Percentiles rank a stretch among this genome's conserved stretches.
These are phyloP conservation scores for Misgurnus anguillicaudatus DNA, from an alignment of 2,113 vertebrate species.

Conservation along the genomic window DNA sequence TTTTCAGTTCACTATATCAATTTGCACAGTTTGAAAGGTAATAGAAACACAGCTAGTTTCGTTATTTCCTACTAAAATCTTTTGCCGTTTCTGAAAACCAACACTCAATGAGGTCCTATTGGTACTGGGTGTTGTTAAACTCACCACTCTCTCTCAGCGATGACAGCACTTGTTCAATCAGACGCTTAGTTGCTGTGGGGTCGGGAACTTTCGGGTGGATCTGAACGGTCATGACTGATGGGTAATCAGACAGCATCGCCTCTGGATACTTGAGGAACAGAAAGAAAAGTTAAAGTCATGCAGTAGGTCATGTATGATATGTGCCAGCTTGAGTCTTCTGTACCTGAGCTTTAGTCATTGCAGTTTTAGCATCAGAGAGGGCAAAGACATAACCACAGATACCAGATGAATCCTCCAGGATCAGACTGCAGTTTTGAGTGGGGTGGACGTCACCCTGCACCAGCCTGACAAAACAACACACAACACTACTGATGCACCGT, in stretches of 20 bases:
- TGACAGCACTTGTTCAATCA: constrained; percentile 88
- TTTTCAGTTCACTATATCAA: too few species aligned
- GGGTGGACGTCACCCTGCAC: constrained; percentile 82
- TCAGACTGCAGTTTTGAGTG: constrained; percentile 85
- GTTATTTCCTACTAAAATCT: too few species aligned
- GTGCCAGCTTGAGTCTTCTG: constrained; percentile 61
- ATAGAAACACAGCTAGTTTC: too few species aligned
- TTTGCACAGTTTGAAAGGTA: too few species aligned
- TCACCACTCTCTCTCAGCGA: constrained; percentile 89
- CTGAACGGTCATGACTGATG: constrained; percentile 88
- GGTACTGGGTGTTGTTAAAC: constrained; percentile 41
- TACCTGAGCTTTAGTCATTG: constrained; percentile 86
- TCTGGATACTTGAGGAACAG: constrained; percentile 74
- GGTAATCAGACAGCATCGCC: constrained; percentile 85
- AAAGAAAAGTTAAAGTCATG: constrained; percentile 55
- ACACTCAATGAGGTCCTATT: background rate
- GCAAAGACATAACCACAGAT: constrained; percentile 92
- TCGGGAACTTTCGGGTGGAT: constrained; percentile 91
- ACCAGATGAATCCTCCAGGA: constrained; percentile 90
- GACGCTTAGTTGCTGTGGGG: constrained; percentile 86
- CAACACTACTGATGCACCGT: background rate
- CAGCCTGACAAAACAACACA: constrained; percentile 71
- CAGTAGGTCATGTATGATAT: background rate
- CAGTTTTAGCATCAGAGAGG: constrained; percentile 84
- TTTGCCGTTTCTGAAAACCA: too few species aligned